A percentile compares a stretch with the other conserved stretches of the same genome.
Conservation (phyloP, 2,113 vertebrate genomes). For the Lates calcarifer region DNA sequence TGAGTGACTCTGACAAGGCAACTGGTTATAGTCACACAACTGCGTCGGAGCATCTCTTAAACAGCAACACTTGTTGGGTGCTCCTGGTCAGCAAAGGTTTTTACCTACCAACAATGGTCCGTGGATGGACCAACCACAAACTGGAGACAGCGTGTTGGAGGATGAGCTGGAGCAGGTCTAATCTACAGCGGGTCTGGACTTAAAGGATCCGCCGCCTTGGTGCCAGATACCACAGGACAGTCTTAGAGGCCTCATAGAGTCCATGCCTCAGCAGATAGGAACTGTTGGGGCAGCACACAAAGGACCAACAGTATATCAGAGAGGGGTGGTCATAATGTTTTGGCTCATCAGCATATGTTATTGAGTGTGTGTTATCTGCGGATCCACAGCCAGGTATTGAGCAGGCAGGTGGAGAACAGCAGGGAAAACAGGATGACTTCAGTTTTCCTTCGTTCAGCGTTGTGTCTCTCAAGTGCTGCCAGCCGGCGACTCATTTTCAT, state of each 20-base stretch:
- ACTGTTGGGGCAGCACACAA: neutral
- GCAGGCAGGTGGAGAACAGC: constrained; percentile 79
- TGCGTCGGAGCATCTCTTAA: neutral
- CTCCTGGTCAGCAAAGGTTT: neutral
- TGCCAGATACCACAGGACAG: no score
- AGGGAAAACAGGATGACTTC: constrained; percentile 83
- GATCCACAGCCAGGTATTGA: constrained; percentile 89
- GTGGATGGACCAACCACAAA: neutral
- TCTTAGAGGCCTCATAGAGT: neutral
- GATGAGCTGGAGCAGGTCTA: neutral
- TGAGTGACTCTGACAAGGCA: no score
- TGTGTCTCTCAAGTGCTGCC: constrained; percentile 80
- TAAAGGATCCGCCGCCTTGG: no score
- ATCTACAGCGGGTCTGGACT: neutral
- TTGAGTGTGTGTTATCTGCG: constrained; percentile 69
- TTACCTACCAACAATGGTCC: neutral
- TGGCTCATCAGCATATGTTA: neutral
- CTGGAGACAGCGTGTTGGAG: neutral
- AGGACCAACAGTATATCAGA: neutral
- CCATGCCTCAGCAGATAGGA: neutral
- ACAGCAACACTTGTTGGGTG: neutral
- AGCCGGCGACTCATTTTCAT: constrained; percentile 80
- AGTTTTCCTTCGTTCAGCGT: constrained; percentile 69
- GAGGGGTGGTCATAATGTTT: neutral
- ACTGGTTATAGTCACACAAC: no score